Evolutionary conservation across 1,140 invertebrate species (phyloP).

Genomic region (Zaprionus capensis): DNA sequence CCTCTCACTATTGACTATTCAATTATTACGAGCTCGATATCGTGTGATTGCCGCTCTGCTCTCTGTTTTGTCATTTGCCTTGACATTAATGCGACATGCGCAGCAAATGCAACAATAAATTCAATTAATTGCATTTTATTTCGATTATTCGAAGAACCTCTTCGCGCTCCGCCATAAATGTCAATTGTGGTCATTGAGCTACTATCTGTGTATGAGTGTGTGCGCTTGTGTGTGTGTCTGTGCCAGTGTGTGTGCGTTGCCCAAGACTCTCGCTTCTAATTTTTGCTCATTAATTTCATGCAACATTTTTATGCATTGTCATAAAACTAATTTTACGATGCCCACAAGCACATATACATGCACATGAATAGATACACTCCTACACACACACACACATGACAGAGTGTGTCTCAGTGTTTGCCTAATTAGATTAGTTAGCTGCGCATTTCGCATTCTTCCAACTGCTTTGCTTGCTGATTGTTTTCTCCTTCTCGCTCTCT

Average conservation of each 20-base stretch:
- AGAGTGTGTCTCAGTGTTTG: slow-evolving; percentile 38
- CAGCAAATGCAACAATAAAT: slow-evolving; percentile 76
- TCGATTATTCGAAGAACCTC: slow-evolving; percentile 58
- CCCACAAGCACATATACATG: slow-evolving; percentile 10
- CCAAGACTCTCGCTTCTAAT: slow-evolving; percentile 60
- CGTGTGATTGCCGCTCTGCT: background rate
- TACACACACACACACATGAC: slow-evolving; percentile 5
- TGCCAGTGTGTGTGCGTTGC: background rate
- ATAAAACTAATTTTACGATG: slow-evolving; percentile 80
- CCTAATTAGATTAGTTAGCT: slow-evolving; percentile 77
- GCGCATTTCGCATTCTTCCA: slow-evolving; percentile 51
- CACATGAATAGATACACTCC: slow-evolving; percentile 6
- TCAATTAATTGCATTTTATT: slow-evolving; percentile 83
- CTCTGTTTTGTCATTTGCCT: slow-evolving; percentile 26
- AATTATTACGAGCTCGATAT: background rate
- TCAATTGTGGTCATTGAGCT: slow-evolving; percentile 74
- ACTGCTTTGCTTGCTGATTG: slow-evolving; percentile 19
- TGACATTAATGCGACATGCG: slow-evolving; percentile 45
- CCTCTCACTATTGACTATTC: background rate
- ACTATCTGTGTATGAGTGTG: background rate
- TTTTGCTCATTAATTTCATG: slow-evolving; percentile 80
- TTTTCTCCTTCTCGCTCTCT: background rate
- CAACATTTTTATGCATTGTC: slow-evolving; percentile 82
- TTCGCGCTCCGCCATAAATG: slow-evolving; percentile 59
- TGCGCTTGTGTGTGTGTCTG: background rate